Evolutionary conservation across 2,888 invertebrate species (phyloP).

Genomic region (Amphipyra berbera): DNA sequence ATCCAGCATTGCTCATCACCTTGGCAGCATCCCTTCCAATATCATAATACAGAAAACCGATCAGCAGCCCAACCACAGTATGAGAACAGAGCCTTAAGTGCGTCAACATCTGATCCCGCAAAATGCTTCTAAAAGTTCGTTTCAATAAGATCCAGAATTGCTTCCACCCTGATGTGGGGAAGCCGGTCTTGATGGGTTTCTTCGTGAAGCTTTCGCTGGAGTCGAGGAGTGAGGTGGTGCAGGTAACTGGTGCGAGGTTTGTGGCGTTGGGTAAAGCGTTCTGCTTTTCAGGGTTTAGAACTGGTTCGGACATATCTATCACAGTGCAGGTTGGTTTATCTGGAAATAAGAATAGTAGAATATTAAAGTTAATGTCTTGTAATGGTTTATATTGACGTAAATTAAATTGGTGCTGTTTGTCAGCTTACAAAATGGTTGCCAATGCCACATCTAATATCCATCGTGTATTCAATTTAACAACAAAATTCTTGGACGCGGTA

Average conservation of each 20-base stretch:
- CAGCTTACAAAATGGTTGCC: too few relatives aligned
- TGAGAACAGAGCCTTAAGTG: conserved; percentile 96
- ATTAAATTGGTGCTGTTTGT: too few relatives aligned
- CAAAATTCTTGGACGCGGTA: too few relatives aligned
- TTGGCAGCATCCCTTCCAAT: conserved; percentile 98
- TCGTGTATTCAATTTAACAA: too few relatives aligned
- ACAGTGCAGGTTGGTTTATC: conserved; percentile 87
- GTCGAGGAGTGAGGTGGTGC: conserved; percentile 92
- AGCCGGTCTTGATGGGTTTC: conserved; percentile 92
- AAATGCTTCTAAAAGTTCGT: conserved; percentile 94
- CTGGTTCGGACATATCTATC: conserved; percentile 88
- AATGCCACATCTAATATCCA: too few relatives aligned
- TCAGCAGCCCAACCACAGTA: conserved; percentile 96
- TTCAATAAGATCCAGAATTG: conserved; percentile 97
- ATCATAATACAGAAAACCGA: conserved; percentile 97
- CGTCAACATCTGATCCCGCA: conserved; percentile 96
- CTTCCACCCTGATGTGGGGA: conserved; percentile 94
- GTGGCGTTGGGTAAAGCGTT: conserved; percentile 76
- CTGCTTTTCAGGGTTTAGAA: conserved; percentile 77
- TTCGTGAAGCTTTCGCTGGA: conserved; percentile 93
- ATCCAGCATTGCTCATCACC: conserved; percentile 98
- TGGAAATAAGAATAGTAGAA: conserved; percentile 60
- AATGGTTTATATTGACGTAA: too few relatives aligned
- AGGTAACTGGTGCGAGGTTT: conserved; percentile 89
- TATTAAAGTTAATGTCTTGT: too few relatives aligned